A percentile compares a stretch with the other conserved stretches of the same genome.
Evolutionary conservation across 1,140 invertebrate genomes (phyloP).

Genomic region (Neodiprion virginianus): DNA sequence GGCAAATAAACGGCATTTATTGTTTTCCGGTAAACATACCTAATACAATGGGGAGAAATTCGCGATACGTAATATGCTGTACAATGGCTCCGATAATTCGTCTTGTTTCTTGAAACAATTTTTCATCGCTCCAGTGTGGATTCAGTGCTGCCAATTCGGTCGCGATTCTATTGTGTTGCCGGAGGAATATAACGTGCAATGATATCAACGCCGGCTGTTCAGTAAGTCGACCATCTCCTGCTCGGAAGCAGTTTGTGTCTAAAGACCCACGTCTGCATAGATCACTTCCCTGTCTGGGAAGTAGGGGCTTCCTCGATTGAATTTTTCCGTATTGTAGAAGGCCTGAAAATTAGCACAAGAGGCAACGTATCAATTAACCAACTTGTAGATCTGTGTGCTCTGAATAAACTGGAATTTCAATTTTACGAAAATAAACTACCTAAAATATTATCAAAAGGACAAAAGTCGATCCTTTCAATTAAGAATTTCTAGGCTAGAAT

Average conservation of each 20-base stretch:
- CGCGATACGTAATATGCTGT: constrained; percentile 88
- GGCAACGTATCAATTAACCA: constrained; percentile 6
- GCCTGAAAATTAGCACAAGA: constrained; percentile 51
- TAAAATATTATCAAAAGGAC: too few species aligned
- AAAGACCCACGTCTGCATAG: constrained; percentile 73
- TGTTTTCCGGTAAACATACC: constrained; percentile 56
- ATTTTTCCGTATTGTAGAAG: constrained; percentile 73
- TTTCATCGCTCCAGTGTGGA: constrained; percentile 87
- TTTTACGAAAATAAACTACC: background rate
- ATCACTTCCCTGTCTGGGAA: constrained; percentile 64
- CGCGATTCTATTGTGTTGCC: constrained; percentile 91
- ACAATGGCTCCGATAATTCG: constrained; percentile 83
- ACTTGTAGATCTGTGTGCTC: background rate
- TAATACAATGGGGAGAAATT: constrained; percentile 86
- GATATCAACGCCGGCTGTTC: constrained; percentile 88
- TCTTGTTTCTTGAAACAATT: constrained; percentile 85
- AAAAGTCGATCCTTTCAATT: too few species aligned
- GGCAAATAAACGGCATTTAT: constrained; percentile 16
- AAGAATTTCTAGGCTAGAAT: background rate
- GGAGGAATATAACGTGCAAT: constrained; percentile 86
- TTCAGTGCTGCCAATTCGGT: constrained; percentile 78
- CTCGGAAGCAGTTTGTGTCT: constrained; percentile 72
- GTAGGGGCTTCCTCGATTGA: constrained; percentile 63
- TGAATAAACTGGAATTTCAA: background rate
- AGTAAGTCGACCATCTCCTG: constrained; percentile 82